A percentile compares a stretch with the other conserved stretches of the same genome.
Conservation (phyloP, 2,113 vertebrate species). For the Emydura subglobosa region DNA sequence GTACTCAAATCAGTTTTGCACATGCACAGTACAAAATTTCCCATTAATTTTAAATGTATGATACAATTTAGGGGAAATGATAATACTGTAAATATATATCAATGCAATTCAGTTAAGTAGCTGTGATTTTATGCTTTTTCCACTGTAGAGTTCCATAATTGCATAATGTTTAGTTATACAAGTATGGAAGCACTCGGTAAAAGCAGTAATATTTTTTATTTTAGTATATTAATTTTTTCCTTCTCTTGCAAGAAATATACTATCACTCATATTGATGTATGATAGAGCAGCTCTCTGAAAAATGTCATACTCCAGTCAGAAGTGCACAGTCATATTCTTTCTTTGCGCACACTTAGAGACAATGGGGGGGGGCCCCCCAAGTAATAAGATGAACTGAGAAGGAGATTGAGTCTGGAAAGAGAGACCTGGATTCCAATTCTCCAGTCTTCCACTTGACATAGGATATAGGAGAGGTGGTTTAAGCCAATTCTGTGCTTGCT, state of each 20-base stretch:
- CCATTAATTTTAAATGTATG: not conserved
- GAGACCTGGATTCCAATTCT: not conserved
- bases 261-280: not conserved
- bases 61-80: not conserved
- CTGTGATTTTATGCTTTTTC: not conserved
- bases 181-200: not conserved
- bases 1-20: not conserved
- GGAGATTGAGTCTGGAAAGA: not conserved
- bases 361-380: not conserved
- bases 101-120: fast-evolving
- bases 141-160: not conserved
- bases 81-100: not conserved
- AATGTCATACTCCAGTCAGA: not conserved
- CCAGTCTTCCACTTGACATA: not conserved
- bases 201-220: not conserved
- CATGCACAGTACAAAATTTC: not conserved
- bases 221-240: not conserved
- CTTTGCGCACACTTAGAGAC: not conserved
- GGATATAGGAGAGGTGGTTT: not conserved
- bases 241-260: not conserved
- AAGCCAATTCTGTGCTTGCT: not conserved
- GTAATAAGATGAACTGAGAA: not conserved
- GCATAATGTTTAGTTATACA: not conserved
- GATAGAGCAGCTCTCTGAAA: not conserved
- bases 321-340: fast-evolving